A percentile compares a stretch with the other conserved stretches of the same genome.
These are phyloP conservation scores for Crocallis elinguaria DNA, from an alignment of 2,888 invertebrate genomes.

Conservation along the genomic window DNA sequence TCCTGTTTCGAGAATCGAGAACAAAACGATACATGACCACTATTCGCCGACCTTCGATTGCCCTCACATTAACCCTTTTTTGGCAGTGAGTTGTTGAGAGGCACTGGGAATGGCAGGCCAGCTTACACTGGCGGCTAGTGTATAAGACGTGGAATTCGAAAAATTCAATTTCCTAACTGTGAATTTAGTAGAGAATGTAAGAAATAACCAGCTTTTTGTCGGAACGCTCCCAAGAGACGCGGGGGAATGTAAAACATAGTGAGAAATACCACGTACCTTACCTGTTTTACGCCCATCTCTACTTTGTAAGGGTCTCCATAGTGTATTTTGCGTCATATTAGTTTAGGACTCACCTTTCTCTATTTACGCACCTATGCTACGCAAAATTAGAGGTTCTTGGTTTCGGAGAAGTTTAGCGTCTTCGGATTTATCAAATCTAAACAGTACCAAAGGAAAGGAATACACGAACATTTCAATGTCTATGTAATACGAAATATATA, in stretches of 20 bases:
- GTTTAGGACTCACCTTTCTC: constrained; percentile 5
- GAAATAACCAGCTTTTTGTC: constrained; percentile 69
- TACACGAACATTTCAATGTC: no score
- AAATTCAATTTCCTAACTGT: constrained; percentile 81
- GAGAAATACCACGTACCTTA: constrained; percentile 61
- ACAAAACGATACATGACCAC: constrained; percentile 56
- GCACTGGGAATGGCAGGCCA: constrained; percentile 46
- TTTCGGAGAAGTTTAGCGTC: neutral
- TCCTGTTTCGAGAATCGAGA: constrained; percentile 49
- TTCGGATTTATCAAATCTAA: neutral
- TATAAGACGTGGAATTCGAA: constrained; percentile 71
- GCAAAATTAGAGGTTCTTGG: constrained; percentile 1
- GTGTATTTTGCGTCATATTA: constrained; percentile 16
- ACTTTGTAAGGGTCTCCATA: constrained; percentile 19
- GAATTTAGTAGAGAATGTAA: constrained; percentile 76
- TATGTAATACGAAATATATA: no score
- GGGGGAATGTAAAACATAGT: constrained; percentile 69
- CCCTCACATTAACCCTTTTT: constrained; percentile 44
- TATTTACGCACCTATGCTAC: constrained; percentile 1
- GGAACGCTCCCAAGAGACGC: constrained; percentile 60
- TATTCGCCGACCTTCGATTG: constrained; percentile 46
- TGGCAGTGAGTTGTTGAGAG: constrained; percentile 31
- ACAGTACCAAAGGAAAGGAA: no score
- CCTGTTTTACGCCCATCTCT: constrained; percentile 45
- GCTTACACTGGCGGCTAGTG: constrained; percentile 45